Percentiles rank a stretch among this genome's conserved stretches.
Conservation (phyloP, 2,113 vertebrate genomes). For the Mesocricetus auratus region DNA sequence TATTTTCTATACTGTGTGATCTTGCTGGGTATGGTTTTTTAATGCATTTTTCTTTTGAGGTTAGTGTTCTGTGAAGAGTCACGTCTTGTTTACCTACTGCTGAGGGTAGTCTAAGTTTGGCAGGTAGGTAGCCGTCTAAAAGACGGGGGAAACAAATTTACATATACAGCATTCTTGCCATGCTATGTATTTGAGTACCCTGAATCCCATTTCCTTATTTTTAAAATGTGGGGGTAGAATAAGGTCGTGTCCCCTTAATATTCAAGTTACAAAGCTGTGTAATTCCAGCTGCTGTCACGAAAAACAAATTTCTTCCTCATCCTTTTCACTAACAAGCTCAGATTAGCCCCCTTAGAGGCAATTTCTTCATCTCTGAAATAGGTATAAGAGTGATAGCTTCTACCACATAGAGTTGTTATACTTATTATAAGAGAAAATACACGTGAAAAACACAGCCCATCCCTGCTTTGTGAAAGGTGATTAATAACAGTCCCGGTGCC, state of each 20-base stretch:
- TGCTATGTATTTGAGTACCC: not conserved
- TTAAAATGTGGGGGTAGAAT: not conserved
- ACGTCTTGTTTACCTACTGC: constrained; percentile 47
- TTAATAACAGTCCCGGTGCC: not conserved
- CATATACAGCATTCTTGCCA: not conserved
- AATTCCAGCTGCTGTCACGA: not conserved
- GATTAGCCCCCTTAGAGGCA: not conserved
- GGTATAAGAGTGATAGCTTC: not conserved
- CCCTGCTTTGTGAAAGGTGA: not conserved
- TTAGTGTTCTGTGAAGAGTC: constrained; percentile 48
- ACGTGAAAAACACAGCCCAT: not conserved
- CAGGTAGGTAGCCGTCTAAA: not conserved
- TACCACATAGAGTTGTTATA: not conserved
- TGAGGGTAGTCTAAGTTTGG: not conserved
- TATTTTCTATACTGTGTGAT: constrained; percentile 13
- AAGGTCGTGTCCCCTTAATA: not conserved
- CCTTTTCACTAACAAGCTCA: not conserved
- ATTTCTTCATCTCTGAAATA: not conserved
- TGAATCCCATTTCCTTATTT: not conserved
- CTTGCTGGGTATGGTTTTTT: constrained; percentile 5
- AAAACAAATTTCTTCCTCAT: not conserved
- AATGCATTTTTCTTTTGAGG: constrained; percentile 25
- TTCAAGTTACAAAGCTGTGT: not conserved
- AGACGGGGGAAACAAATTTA: constrained; percentile 8
- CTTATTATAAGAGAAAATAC: constrained; percentile 14